Percentiles rank a stretch among this genome's conserved stretches.
Evolutionary conservation across 2,113 vertebrate genomes (phyloP).

Genomic region (Hypocryptadius cinnamomeus): DNA sequence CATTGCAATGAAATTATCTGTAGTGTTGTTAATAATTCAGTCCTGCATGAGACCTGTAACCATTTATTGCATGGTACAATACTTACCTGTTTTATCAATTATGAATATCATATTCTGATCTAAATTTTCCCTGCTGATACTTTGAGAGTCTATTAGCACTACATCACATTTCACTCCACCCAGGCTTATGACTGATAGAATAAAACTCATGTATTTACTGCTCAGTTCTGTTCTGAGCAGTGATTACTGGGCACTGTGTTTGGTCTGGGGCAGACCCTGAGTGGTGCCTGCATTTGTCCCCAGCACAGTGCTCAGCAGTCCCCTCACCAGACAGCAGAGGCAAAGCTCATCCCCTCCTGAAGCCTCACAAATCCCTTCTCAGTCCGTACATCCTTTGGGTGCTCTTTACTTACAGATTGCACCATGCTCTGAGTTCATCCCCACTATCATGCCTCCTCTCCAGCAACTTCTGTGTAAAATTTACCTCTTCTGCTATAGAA

Average conservation of each 20-base stretch:
- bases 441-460: neutral
- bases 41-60: neutral
- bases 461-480: neutral
- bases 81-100: neutral
- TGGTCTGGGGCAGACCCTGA: neutral
- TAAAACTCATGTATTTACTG: neutral
- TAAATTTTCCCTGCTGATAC: neutral
- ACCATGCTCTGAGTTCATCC: neutral
- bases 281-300: neutral
- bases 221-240: neutral
- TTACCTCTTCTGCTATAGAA: neutral
- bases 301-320: neutral
- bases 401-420: neutral
- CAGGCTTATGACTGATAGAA: neutral
- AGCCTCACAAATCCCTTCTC: neutral
- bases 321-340: neutral
- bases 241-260: neutral
- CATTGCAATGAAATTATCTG: neutral
- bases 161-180: neutral
- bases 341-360: neutral
- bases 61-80: neutral
- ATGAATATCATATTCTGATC: neutral
- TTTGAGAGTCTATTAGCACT: neutral
- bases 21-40: neutral
- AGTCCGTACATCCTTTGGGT: neutral